These are phyloP conservation scores for Cheilosia pagana DNA, from an alignment of 2,888 invertebrate genomes.

Conservation along the genomic window DNA sequence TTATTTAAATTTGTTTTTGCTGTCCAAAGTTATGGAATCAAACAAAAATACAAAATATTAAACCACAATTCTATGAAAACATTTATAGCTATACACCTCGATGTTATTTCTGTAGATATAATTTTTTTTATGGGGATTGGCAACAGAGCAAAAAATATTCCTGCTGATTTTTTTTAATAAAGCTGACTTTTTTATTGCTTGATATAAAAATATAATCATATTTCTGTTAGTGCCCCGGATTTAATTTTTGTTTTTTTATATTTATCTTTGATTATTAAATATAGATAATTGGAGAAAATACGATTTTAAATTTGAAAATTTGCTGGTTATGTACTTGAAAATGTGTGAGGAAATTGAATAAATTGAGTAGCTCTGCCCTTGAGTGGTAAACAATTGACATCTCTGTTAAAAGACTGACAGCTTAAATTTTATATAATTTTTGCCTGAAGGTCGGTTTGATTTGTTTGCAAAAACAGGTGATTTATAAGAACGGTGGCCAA, in stretches of 20 bases:
- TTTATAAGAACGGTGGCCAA: too few species aligned
- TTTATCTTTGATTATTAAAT: neutral
- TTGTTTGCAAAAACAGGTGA: too few species aligned
- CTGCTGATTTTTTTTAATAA: constrained; percentile 1
- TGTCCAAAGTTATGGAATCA: neutral
- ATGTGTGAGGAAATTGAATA: too few species aligned
- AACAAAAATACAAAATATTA: neutral
- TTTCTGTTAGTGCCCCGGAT: constrained; percentile 31
- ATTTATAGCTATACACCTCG: constrained; percentile 45
- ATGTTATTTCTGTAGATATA: constrained; percentile 41
- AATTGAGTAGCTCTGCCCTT: too few species aligned
- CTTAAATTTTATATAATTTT: too few species aligned
- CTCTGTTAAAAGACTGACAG: too few species aligned
- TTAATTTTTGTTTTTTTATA: neutral
- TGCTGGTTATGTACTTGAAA: too few species aligned
- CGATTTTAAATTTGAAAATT: neutral
- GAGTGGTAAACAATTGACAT: too few species aligned
- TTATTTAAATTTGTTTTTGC: neutral
- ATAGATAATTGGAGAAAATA: neutral
- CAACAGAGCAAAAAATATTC: constrained; percentile 24
- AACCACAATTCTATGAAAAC: constrained; percentile 2
- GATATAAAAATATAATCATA: constrained; percentile 63
- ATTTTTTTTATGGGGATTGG: constrained; percentile 40
- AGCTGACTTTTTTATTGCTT: constrained; percentile 58
- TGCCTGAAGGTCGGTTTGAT: too few species aligned